These are phyloP conservation scores for Siphlonurus alternatus DNA, from an alignment of 2,888 invertebrate species.

Conservation along the genomic window DNA sequence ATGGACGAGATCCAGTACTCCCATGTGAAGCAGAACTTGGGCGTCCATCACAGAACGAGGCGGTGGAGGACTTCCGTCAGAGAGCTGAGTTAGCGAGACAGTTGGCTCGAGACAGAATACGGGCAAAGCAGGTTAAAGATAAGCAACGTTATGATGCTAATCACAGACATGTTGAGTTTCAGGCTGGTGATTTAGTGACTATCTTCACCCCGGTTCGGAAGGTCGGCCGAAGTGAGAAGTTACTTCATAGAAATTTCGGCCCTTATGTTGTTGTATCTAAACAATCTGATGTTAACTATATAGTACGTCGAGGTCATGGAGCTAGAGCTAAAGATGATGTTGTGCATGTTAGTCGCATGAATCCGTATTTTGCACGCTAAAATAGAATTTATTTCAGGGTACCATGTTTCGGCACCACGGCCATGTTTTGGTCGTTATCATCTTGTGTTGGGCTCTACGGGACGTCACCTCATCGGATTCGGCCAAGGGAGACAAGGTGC, in stretches of 20 bases:
- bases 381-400: background rate
- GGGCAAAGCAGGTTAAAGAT: background rate
- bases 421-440: too few relatives aligned
- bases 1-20: slow-evolving; percentile 12
- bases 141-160: background rate
- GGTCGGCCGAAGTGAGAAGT: background rate
- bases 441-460: too few relatives aligned
- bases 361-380: background rate
- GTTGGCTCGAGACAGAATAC: background rate
- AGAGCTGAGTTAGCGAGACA: background rate
- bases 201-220: background rate
- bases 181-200: background rate
- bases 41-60: background rate
- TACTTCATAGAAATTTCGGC: background rate
- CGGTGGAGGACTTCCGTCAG: background rate
- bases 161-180: background rate
- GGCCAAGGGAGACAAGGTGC: too few relatives aligned
- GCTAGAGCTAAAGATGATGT: background rate
- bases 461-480: too few relatives aligned
- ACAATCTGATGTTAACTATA: background rate
- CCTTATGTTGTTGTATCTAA: background rate
- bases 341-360: background rate
- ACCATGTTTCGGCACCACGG: too few relatives aligned
- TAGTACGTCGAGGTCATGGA: background rate
- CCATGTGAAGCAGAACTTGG: slow-evolving; percentile 12